Evolutionary conservation across 2,797 vertebrate species (phyloP), one percentile per base, ranked within the genome.

Genomic region (Megaceryle alcyon): DNA sequence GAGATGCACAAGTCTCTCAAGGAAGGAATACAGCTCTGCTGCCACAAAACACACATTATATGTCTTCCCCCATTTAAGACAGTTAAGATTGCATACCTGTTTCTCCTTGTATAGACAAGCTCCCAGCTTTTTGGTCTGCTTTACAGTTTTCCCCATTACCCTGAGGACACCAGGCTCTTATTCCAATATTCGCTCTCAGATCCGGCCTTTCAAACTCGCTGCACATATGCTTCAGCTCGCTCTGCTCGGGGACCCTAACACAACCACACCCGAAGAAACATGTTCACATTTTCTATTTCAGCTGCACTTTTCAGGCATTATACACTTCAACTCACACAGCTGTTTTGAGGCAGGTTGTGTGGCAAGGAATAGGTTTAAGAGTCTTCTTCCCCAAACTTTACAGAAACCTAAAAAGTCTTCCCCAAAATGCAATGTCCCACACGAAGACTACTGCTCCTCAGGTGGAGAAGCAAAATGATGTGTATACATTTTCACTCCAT

Each of bases 221-320:
- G 93, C 98, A 98, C 59, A 97, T 97, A 57, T 98, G 98, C 46
- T 98, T 98, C 82, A 98, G 93, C 70, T 98, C 97, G 28, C 96
- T 98, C 96, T 98, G 99, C 68, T 99, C 99, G 14, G 98, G 97
- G 96, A 98, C 97, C 85, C 99, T 99, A 82, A 39, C 4, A 90
- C 54, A 92, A 85, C 48, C 88, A 91, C 63, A 82, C 20, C 49
- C 73, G 54, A 54, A 94, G 68, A 65, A 89, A 79, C 8, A 83
- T 0, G 20, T 82, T 78, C 56, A 44, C 29, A 72, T 71, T 75
- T 79, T 65, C 61, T 20, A 77, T 82, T 94, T 85, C 59, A 73
- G 78, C 21, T 46, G 31, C 18, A 12, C 72, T 90, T 61, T 84
- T 41, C 68, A 84, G 48, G 21, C 56, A 77, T 73, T 51, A 57